Evolutionary conservation across 92 coral and sea anemone species (phyloP), one percentile per base, ranked within the genome.

Genomic region (Porites divaricata): DNA sequence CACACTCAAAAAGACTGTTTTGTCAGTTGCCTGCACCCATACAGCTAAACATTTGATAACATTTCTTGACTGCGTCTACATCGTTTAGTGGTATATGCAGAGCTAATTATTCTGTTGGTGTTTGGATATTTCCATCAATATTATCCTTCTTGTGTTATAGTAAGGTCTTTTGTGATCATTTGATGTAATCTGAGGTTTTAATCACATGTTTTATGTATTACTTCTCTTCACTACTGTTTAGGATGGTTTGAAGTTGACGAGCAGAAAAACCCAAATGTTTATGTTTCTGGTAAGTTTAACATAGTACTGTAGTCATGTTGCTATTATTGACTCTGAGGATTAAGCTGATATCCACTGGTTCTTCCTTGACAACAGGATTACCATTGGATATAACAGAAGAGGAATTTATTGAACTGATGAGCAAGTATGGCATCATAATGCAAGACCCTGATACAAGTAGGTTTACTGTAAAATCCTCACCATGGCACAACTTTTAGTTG

Each of bases 191-290:
- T 19, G 14, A 14, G 61, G n/a, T 45, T 28, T 63, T 9, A 22
- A 14, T 14, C 6, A 2, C 17, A 10, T 14, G 20, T 59, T 22
- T 1, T 41, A n/a, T 10, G 17, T n/a, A 6, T 62, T 19, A 19
- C 11, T 78, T 63, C 69, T 76, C 26, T 22, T 26, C 20, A 8
- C 24, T 78, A 35, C 6, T 57, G 51, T 74, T 41, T 24, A 94
- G 98, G 87, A 11, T 96, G 99, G 99, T 96, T 96, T 87, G 95
- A 96, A 78, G 85, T 94, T 87, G 99, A 96, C 67, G 95, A 79
- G 20, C 68, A 79, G 45, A 96, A 91, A 73, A 96, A 96, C 80
- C 91, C 99, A 7, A 96, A 96, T 88, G 95, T 96, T 67, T 96
- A 96, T 79, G 96, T 96, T 20, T 92, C 98, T 66, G 98, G 98